Percentiles rank a stretch among this genome's conserved stretches.
Evolutionary conservation across 2,113 vertebrate genomes (phyloP).

Genomic region (Oophaga pumilio): DNA sequence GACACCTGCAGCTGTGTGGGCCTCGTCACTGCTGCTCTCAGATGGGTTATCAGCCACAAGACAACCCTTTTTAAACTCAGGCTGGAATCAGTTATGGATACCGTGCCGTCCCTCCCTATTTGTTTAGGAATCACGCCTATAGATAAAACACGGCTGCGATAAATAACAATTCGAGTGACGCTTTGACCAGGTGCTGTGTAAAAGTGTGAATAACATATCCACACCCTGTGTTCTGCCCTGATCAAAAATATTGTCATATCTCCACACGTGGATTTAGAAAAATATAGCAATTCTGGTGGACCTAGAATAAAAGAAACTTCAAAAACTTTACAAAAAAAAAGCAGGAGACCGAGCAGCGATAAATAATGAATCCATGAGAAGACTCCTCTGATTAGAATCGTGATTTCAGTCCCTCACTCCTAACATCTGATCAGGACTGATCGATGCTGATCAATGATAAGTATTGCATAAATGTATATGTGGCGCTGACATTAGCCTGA

Average conservation of each 20-base stretch:
- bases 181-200: conserved; percentile 11
- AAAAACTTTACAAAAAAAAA: neutral
- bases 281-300: neutral
- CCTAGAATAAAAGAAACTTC: neutral
- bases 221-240: conserved; percentile 35
- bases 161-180: neutral
- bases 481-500: neutral
- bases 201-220: conserved; percentile 14
- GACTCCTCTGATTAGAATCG: neutral
- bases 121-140: conserved; percentile 52
- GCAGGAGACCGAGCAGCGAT: neutral
- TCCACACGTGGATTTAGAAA: neutral
- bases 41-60: neutral
- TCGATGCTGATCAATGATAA: neutral
- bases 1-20: neutral
- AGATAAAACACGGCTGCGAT: conserved; percentile 40
- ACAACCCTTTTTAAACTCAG: no score
- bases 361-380: neutral
- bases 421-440: neutral
- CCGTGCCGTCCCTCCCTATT: conserved; percentile 32
- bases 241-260: conserved; percentile 17
- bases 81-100: neutral
- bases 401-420: neutral
- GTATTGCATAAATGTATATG: neutral
- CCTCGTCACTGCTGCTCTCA: neutral